phyloP scores from a whole-genome alignment of 2,888 invertebrate species.

The Acanthosepion lycidas region DNA sequence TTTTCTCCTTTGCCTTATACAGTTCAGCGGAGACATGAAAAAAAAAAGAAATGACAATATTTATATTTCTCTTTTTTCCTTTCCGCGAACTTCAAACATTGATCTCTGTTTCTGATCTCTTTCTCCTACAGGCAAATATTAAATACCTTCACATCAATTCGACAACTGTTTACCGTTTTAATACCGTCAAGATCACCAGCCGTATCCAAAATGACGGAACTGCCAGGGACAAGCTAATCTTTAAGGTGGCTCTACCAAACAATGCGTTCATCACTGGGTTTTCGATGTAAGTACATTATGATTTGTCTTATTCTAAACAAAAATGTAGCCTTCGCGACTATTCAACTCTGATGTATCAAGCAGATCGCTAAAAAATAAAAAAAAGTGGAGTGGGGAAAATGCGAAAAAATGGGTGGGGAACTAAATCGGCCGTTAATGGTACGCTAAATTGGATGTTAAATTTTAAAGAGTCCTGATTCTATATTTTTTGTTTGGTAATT shows the following conservation, averaged over 20 bases:
- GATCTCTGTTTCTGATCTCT: neutral
- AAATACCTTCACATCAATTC: slow-evolving; percentile 79
- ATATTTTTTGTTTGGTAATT: no score
- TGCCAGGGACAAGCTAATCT: slow-evolving; percentile 78
- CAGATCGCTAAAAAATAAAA: no score
- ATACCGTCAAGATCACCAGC: slow-evolving; percentile 80
- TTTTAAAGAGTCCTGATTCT: no score
- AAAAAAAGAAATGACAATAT: no score
- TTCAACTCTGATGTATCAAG: no score
- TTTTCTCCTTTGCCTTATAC: no score
- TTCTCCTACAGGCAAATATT: slow-evolving; percentile 48
- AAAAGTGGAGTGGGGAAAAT: no score
- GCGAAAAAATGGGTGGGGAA: no score
- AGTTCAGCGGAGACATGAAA: no score
- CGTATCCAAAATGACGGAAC: slow-evolving; percentile 78
- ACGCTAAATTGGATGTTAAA: no score
- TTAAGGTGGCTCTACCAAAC: slow-evolving; percentile 56
- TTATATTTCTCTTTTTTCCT: neutral
- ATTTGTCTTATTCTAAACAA: neutral
- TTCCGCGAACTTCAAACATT: neutral
- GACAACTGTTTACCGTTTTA: slow-evolving; percentile 80
- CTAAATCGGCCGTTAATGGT: no score
- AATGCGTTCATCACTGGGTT: slow-evolving; percentile 61
- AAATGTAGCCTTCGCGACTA: neutral
- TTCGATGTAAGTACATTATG: slow-evolving; percentile 53